Evolutionary conservation across 2,797 vertebrate species (phyloP).

Genomic region (Stomatorhinus walkeri): DNA sequence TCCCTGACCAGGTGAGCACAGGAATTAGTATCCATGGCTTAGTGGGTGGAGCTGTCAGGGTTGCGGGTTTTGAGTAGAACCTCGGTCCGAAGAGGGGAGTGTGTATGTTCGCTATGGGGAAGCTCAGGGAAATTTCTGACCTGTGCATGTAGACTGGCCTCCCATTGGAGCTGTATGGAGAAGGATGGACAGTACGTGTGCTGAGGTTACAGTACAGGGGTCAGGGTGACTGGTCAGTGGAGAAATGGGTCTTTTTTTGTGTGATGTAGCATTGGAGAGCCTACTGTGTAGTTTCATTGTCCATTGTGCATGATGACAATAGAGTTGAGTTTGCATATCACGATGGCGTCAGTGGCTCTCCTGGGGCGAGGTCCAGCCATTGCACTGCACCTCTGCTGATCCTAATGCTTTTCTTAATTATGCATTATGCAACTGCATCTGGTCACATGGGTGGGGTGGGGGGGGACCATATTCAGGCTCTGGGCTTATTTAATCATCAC

Average conservation of each 20-base stretch:
- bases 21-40: not conserved
- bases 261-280: not conserved
- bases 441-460: not conserved
- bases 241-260: not conserved
- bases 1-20: conserved; percentile 78
- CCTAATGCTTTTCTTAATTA: not conserved
- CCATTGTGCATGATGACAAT: not conserved
- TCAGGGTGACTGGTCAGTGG: not conserved
- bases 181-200: not conserved
- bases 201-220: not conserved
- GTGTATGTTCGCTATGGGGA: not conserved
- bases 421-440: not conserved
- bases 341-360: not conserved
- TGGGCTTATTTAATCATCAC: not conserved
- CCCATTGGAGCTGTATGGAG: not conserved
- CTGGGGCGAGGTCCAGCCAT: not conserved
- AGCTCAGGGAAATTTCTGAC: not conserved
- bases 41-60: not conserved
- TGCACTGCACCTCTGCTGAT: not conserved
- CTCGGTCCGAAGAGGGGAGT: not conserved
- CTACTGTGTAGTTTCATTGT: not conserved
- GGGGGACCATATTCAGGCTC: not conserved
- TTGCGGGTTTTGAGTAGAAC: not conserved
- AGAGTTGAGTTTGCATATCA: not conserved
- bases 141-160: not conserved